These are phyloP conservation scores for Ischnura elegans DNA, from an alignment of 2,888 invertebrate genomes.

Conservation along the genomic window DNA sequence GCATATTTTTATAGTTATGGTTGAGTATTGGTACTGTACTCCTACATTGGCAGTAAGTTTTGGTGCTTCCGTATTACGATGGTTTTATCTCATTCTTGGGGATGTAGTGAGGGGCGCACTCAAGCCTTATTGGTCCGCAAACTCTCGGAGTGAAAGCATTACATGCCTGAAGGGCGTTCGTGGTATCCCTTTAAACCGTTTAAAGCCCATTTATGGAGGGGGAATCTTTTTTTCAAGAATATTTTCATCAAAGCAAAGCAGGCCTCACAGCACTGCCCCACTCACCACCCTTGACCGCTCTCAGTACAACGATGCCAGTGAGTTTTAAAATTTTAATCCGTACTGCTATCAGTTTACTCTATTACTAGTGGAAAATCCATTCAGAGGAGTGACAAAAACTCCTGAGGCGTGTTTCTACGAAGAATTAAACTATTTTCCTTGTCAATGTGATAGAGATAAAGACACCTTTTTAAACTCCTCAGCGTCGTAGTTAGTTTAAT, in stretches of 20 bases:
- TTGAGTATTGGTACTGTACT: no score
- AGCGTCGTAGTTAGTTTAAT: no score
- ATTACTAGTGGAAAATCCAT: background rate
- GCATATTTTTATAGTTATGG: no score
- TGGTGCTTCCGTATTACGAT: background rate
- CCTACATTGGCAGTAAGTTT: no score
- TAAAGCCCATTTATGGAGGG: background rate
- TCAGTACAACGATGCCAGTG: background rate
- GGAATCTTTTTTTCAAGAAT: background rate
- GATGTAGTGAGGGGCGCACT: background rate
- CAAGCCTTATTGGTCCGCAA: background rate
- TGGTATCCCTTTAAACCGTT: constrained; percentile 12
- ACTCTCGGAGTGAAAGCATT: background rate
- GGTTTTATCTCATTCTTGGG: background rate
- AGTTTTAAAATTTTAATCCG: background rate
- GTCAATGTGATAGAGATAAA: no score
- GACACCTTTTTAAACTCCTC: no score
- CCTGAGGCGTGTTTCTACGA: no score
- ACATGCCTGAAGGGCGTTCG: background rate
- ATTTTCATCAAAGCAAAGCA: background rate
- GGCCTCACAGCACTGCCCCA: background rate
- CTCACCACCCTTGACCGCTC: background rate
- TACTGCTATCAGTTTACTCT: background rate
- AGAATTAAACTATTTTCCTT: no score
- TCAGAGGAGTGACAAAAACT: no score